Conservation (phyloP, 2,888 invertebrate species). For the Agrochola circellaris region DNA sequence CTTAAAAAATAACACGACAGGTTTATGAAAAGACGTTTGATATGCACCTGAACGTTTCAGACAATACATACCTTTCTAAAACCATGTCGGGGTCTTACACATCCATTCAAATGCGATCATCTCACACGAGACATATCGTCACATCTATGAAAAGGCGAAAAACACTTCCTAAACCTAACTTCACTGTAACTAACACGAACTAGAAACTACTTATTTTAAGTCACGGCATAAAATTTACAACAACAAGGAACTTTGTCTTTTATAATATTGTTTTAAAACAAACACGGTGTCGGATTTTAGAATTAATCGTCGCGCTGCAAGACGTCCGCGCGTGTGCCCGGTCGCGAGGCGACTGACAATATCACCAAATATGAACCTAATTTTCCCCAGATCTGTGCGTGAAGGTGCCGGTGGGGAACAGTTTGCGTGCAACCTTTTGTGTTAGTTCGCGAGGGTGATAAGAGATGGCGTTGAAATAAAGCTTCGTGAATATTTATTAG, state of each 20-base stretch:
- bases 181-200: conserved; percentile 57
- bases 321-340: conserved; percentile 69
- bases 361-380: conserved; percentile 83
- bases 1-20: background rate
- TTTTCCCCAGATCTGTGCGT: conserved; percentile 77
- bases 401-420: conserved; percentile 69
- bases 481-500: conserved; percentile 11
- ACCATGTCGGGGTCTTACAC: conserved; percentile 63
- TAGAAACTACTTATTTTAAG: conserved; percentile 48
- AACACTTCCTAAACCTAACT: conserved; percentile 60
- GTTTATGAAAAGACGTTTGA: conserved; percentile 23
- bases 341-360: conserved; percentile 81
- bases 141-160: conserved; percentile 55
- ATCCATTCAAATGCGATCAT: conserved; percentile 66
- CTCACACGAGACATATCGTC: conserved; percentile 57
- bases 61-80: conserved; percentile 65
- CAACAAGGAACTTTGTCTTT: conserved; percentile 59
- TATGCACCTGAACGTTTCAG: conserved; percentile 17
- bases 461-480: conserved; percentile 73
- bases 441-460: conserved; percentile 58
- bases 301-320: conserved; percentile 27
- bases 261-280: conserved; percentile 67
- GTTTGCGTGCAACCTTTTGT: conserved; percentile 73
- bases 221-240: conserved; percentile 48
- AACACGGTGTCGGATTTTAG: conserved; percentile 62